phyloP scores from a whole-genome alignment of 2,888 invertebrate genomes.

The Acanthococcus lagerstroemiae region DNA sequence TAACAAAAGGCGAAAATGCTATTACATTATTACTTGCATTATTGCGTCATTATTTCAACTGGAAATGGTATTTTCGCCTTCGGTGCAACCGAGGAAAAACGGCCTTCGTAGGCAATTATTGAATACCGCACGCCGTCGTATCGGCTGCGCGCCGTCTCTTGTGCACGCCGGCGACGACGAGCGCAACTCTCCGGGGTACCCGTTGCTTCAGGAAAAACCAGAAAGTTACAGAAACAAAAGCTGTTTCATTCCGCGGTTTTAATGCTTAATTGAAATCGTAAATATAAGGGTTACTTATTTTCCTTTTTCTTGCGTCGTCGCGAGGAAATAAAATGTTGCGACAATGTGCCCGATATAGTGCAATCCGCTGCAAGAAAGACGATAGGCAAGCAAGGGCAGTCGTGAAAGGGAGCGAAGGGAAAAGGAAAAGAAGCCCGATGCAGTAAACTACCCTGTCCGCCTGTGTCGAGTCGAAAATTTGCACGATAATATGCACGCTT shows the following conservation, averaged over 20 bases:
- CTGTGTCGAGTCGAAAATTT: too few species aligned
- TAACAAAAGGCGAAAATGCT: not conserved
- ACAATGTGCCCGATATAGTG: too few species aligned
- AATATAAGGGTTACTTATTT: constrained; percentile 8
- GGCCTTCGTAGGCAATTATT: not conserved
- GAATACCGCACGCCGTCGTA: not conserved
- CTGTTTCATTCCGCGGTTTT: constrained; percentile 1
- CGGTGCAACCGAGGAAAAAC: not conserved
- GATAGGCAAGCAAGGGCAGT: too few species aligned
- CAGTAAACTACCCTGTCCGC: too few species aligned
- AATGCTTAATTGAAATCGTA: constrained; percentile 9
- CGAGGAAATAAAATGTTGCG: too few species aligned
- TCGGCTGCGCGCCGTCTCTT: not conserved
- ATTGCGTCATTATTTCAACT: not conserved
- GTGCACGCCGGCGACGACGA: not conserved
- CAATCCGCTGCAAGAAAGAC: too few species aligned
- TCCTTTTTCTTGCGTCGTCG: not conserved
- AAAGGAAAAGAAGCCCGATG: too few species aligned
- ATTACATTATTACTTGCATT: not conserved
- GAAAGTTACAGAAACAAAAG: not conserved
- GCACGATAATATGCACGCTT: too few species aligned
- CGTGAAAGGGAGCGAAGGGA: too few species aligned
- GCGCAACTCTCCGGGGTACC: not conserved
- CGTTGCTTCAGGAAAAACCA: not conserved
- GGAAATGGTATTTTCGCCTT: not conserved